Conservation (phyloP, 1,140 invertebrate species). For the Drosophila trapezifrons region DNA sequence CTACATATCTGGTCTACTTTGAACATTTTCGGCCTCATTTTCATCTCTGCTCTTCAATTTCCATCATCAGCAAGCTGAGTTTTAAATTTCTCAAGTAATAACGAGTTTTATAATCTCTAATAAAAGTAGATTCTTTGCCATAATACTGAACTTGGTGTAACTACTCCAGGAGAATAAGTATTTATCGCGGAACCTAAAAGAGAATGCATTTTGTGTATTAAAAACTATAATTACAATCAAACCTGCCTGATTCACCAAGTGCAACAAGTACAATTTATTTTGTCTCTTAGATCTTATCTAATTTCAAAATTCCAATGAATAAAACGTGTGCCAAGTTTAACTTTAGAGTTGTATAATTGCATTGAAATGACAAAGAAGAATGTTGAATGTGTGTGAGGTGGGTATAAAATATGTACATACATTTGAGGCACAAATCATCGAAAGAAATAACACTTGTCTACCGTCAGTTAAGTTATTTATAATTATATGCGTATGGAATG, state of each 20-base stretch:
- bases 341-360: slow-evolving; percentile 22
- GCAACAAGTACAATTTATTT: slow-evolving; percentile 14
- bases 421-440: slow-evolving; percentile 25
- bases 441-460: slow-evolving; percentile 44
- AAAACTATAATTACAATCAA: slow-evolving; percentile 20
- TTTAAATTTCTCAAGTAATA: neutral
- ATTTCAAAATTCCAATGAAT: slow-evolving; percentile 7
- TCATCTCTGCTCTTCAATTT: neutral
- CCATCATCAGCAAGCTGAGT: slow-evolving; percentile 1
- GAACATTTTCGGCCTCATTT: neutral
- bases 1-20: no score
- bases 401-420: slow-evolving; percentile 37
- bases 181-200: slow-evolving; percentile 2
- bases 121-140: slow-evolving; percentile 15
- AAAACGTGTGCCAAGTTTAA: slow-evolving; percentile 8
- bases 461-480: slow-evolving; percentile 35
- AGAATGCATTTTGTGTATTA: slow-evolving; percentile 11
- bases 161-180: slow-evolving; percentile 23
- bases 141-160: slow-evolving; percentile 35
- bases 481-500: slow-evolving; percentile 67
- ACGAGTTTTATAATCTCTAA: slow-evolving; percentile 25
- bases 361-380: slow-evolving; percentile 22
- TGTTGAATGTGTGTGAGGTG: slow-evolving; percentile 18
- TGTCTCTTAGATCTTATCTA: neutral
- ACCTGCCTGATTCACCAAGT: slow-evolving; percentile 15